Percentiles rank a stretch among this genome's conserved stretches.
Conservation (phyloP, 2,888 invertebrate species). For the Watsonalla binaria region DNA sequence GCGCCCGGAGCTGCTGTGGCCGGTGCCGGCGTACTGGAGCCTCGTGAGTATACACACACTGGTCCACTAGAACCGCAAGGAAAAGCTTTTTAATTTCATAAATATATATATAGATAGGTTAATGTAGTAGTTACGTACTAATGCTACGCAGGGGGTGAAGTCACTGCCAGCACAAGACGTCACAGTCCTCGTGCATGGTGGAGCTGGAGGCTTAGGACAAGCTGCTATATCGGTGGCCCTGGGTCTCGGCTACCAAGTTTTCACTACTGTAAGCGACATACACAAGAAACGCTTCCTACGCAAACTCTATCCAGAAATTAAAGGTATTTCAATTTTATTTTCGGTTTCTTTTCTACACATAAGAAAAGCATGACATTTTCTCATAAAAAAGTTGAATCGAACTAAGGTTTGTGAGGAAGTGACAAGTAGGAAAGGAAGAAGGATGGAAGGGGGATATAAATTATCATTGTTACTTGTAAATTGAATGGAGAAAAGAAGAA, state of each 20-base stretch:
- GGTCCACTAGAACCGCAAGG: too few species aligned
- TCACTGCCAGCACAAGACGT: not conserved
- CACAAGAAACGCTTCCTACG: conserved; percentile 11
- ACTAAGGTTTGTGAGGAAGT: too few species aligned
- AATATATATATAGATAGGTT: not conserved
- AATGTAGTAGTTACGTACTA: conserved; percentile 8
- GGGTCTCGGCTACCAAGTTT: conserved; percentile 9
- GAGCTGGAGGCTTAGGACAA: conserved; percentile 15
- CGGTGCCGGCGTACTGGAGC: conserved; percentile 83
- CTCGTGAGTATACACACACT: conserved; percentile 28
- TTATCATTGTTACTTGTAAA: not conserved
- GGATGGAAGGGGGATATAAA: too few species aligned
- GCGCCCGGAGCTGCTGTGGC: conserved; percentile 76
- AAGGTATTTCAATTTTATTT: not conserved
- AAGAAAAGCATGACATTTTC: too few species aligned
- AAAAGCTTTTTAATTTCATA: too few species aligned
- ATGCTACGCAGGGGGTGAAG: not conserved
- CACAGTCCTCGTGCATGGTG: conserved; percentile 12
- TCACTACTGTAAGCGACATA: conserved; percentile 12
- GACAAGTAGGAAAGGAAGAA: too few species aligned
- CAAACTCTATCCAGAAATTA: conserved; percentile 8
- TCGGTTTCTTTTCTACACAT: too few species aligned
- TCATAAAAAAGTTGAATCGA: too few species aligned
- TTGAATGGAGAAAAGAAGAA: too few species aligned
- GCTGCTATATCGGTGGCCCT: conserved; percentile 12